These are phyloP conservation scores for Australoheros facetus DNA, from an alignment of 2,797 vertebrate genomes.

Conservation along the genomic window DNA sequence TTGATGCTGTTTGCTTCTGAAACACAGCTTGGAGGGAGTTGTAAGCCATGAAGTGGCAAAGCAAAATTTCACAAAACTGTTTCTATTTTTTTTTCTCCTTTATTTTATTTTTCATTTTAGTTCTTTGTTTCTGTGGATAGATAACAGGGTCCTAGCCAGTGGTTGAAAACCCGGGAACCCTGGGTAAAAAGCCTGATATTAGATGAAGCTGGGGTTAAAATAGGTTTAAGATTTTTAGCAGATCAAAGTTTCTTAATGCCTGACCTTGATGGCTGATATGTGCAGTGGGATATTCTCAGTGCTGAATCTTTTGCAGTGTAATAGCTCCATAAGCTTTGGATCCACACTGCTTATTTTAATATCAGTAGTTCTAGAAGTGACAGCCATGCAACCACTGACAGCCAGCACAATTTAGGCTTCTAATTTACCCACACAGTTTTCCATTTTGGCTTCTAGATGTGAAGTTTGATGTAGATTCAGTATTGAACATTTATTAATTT, in stretches of 20 bases:
- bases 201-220: neutral
- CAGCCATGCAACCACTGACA: neutral
- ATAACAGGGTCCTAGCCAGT: too few species aligned
- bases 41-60: too few species aligned
- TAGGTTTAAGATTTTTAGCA: constrained; percentile 1
- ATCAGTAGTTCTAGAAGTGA: neutral
- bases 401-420: neutral
- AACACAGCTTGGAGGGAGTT: neutral
- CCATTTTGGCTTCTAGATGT: neutral
- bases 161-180: too few species aligned
- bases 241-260: neutral
- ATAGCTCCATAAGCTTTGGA: neutral
- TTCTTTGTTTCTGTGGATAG: neutral
- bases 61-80: neutral
- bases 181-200: neutral
- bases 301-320: neutral
- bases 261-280: neutral
- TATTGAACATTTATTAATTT: neutral
- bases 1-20: neutral
- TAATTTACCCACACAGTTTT: neutral
- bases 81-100: neutral
- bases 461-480: neutral
- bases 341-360: neutral
- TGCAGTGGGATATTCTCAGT: neutral
- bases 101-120: neutral